phyloP scores from a whole-genome alignment of 2,113 vertebrate genomes.

The Gobio gobio region DNA sequence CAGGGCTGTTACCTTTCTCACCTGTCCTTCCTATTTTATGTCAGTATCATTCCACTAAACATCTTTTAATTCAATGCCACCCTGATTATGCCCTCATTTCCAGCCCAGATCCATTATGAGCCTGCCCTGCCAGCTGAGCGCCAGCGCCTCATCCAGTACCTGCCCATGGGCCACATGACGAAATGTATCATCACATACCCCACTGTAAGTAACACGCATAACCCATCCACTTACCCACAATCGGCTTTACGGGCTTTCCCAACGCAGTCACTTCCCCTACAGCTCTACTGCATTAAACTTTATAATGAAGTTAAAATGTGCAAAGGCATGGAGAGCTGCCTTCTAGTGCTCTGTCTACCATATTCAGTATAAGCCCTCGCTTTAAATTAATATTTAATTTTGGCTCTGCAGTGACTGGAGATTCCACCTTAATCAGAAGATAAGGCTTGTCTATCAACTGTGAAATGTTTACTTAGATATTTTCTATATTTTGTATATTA shows the following conservation, averaged over 20 bases:
- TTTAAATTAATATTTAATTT: conserved; percentile 15
- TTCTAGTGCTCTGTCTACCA: conserved; percentile 7
- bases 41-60: background rate
- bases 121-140: conserved; percentile 55
- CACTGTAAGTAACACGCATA: conserved; percentile 56
- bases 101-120: conserved; percentile 57
- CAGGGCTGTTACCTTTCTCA: background rate
- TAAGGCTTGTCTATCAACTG: background rate
- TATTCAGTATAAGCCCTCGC: background rate
- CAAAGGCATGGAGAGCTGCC: background rate
- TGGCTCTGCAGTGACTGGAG: background rate
- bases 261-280: background rate
- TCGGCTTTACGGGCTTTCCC: background rate
- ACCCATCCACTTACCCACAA: conserved; percentile 4
- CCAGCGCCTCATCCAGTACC: conserved; percentile 47
- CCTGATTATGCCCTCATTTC: conserved; percentile 4
- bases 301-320: conserved; percentile 31
- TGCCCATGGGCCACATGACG: conserved; percentile 58
- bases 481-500: background rate
- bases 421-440: background rate
- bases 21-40: background rate
- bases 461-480: background rate
- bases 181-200: conserved; percentile 64
- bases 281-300: background rate
- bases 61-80: background rate